Evolutionary conservation across 2,797 vertebrate species (phyloP), one percentile per base, ranked within the genome.

Genomic region (Danio jaintianensis): DNA sequence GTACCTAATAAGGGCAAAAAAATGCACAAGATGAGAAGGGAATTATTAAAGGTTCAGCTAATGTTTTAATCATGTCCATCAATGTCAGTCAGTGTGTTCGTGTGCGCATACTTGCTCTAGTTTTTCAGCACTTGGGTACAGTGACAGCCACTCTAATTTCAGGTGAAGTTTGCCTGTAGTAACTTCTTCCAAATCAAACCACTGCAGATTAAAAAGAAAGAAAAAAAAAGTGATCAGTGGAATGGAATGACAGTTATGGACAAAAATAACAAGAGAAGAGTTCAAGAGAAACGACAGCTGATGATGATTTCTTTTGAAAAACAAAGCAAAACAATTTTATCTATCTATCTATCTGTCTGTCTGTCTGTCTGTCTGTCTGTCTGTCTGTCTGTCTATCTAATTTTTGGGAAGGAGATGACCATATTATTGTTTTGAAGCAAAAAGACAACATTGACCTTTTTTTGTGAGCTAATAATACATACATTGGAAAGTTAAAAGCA

Each of bases 161-260:
- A 99, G 88, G 90, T 98, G 98, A 40, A 99, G 93, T 88, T 98
- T 98, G 79, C 98, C 98, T 77, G 94, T 95, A 40, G 94, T 90
- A 3, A 95, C 92, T 86, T 99, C 98, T 61, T 99, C 97, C 88
- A 99, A 92, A 82, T 94, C 85, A 85, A 99, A 99, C 98, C 98
- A 99, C 98, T 99, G 86, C 4, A 80, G 15, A 70, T 12, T 64
- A 0, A 6, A 53, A 4, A 38, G 38, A 71, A 15, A 70, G 15
- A 47, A 1, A 5, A 48, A 1, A 38, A 47, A 20, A 18, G 4
- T 59, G 3, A 52, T 47, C 45, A 43, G 16, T 20, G 29, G 15
- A 15, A 5, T 50, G 15, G 67, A 45, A 53, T 63, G 16, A 38
- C 15, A 79, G 11, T 11, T 29, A 70, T 48, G 53, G 1, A 18